Conservation (phyloP, 2,888 invertebrate genomes). For the Epirrhoe alternata region DNA sequence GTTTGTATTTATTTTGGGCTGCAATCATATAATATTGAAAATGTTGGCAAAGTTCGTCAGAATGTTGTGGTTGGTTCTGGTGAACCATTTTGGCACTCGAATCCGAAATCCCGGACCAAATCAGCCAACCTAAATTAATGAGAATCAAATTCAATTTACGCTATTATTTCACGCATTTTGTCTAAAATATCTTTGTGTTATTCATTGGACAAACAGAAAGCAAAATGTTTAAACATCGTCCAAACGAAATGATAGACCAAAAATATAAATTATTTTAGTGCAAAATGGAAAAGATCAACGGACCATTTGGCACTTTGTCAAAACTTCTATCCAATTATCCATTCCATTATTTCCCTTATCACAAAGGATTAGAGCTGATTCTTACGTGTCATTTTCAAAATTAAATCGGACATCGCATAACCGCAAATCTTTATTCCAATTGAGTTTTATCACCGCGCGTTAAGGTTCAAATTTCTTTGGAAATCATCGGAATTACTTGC, state of each 20-base stretch:
- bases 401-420: conserved; percentile 36
- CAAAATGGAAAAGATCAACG: conserved; percentile 41
- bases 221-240: conserved; percentile 12
- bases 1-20: not conserved
- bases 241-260: conserved; percentile 28
- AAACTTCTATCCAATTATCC: conserved; percentile 35
- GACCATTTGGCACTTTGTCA: conserved; percentile 45
- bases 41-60: not conserved
- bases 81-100: not conserved
- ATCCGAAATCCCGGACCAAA: not conserved
- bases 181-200: not conserved
- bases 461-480: conserved; percentile 42
- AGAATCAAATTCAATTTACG: not conserved
- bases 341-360: conserved; percentile 29
- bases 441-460: conserved; percentile 32
- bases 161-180: not conserved
- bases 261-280: conserved; percentile 41
- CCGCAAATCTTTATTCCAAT: conserved; percentile 40
- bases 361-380: conserved; percentile 25
- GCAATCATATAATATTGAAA: not conserved
- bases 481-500: conserved; percentile 30
- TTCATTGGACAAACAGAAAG: not conserved
- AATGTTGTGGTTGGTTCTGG: not conserved
- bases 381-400: conserved; percentile 23
- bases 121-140: not conserved